A percentile compares a stretch with the other conserved stretches of the same genome.
These are phyloP conservation scores for Hyppa rectilinea DNA, from an alignment of 2,888 invertebrate genomes.

Conservation along the genomic window DNA sequence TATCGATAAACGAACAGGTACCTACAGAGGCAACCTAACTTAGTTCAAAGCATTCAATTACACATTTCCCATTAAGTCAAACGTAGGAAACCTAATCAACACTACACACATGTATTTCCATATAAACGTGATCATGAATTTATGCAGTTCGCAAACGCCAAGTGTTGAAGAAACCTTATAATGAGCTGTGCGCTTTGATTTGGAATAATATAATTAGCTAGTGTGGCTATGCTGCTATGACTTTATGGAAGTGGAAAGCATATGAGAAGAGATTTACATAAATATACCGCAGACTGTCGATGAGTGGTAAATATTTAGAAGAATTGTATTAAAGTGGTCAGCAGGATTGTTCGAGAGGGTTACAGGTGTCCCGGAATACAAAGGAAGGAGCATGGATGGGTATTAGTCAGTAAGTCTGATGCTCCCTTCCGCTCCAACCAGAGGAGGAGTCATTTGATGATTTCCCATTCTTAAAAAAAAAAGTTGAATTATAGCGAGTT, in stretches of 20 bases:
- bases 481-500: too few relatives aligned
- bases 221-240: slow-evolving; percentile 2
- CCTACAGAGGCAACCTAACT: neutral
- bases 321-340: too few relatives aligned
- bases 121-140: slow-evolving; percentile 39
- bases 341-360: too few relatives aligned
- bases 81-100: slow-evolving; percentile 40
- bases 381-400: too few relatives aligned
- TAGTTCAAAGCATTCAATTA: slow-evolving; percentile 29
- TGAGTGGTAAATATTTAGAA: neutral
- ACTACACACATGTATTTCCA: slow-evolving; percentile 13
- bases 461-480: too few relatives aligned
- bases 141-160: slow-evolving; percentile 35
- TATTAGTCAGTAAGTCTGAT: too few relatives aligned
- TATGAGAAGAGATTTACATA: neutral
- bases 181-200: slow-evolving; percentile 47
- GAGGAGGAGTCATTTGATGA: too few relatives aligned
- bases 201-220: slow-evolving; percentile 37
- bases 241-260: slow-evolving; percentile 3
- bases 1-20: neutral
- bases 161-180: slow-evolving; percentile 44
- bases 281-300: neutral
- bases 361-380: too few relatives aligned
- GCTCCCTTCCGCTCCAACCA: too few relatives aligned
- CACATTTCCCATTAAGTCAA: slow-evolving; percentile 39